Evolutionary conservation across 2,797 vertebrate genomes (phyloP).

Genomic region (Malurus leucopterus): DNA sequence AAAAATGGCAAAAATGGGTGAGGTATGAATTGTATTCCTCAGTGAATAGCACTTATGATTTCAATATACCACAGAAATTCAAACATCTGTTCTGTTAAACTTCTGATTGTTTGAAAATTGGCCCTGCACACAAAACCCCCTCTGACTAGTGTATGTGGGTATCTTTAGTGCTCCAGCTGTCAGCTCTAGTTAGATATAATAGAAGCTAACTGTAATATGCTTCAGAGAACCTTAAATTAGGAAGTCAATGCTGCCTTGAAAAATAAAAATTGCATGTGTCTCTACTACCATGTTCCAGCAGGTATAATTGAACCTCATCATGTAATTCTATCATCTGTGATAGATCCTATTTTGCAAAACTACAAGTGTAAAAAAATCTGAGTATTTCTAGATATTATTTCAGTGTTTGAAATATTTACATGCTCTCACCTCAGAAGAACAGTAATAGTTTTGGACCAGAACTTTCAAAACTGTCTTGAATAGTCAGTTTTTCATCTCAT

Average conservation of each 20-base stretch:
- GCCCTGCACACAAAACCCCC: neutral
- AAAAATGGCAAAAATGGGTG: neutral
- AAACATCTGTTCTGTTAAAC: constrained; percentile 20
- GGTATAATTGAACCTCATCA: neutral
- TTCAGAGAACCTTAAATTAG: constrained; percentile 3
- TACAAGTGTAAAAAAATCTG: neutral
- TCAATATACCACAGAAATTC: neutral
- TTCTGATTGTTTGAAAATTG: constrained; percentile 19
- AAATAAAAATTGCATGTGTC: neutral
- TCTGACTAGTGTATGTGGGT: neutral
- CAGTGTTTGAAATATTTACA: neutral
- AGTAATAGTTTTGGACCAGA: neutral
- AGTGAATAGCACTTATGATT: neutral
- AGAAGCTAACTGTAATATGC: neutral
- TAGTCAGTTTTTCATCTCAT: neutral
- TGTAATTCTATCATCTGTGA: neutral
- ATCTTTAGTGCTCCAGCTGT: neutral
- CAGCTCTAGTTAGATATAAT: neutral
- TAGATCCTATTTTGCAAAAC: neutral
- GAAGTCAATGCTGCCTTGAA: neutral
- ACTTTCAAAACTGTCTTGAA: neutral
- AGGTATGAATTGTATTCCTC: neutral
- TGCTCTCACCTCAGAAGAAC: neutral
- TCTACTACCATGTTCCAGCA: neutral
- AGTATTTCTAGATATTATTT: neutral